Percentiles rank a stretch among this genome's conserved stretches.
These are phyloP conservation scores for Cryptus viduatorius DNA, from an alignment of 2,888 invertebrate genomes.

Conservation along the genomic window DNA sequence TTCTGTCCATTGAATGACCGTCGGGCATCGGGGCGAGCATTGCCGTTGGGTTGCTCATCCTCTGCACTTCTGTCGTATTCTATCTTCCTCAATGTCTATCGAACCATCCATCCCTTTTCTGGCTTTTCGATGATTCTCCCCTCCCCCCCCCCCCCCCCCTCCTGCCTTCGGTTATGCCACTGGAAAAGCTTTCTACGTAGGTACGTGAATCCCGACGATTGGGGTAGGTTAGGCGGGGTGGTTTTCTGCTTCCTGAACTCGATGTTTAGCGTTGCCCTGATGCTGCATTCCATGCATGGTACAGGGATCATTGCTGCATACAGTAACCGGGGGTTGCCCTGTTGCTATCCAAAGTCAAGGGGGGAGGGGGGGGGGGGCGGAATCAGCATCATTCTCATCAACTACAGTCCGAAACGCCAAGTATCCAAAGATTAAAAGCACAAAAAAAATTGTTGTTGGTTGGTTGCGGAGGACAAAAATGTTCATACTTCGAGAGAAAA, in stretches of 20 bases:
- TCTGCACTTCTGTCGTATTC: constrained; percentile 57
- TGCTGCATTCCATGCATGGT: constrained; percentile 36
- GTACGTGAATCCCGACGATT: constrained; percentile 79
- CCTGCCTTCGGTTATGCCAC: constrained; percentile 36
- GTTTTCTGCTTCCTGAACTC: constrained; percentile 73
- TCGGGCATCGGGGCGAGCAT: constrained; percentile 72
- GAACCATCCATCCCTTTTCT: constrained; percentile 44
- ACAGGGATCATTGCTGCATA: constrained; percentile 38
- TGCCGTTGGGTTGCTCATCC: constrained; percentile 73
- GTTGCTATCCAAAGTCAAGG: constrained; percentile 48
- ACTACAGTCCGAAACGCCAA: neutral
- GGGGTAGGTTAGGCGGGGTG: constrained; percentile 81
- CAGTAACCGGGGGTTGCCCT: constrained; percentile 43
- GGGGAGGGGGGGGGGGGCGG: neutral
- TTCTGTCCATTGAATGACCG: constrained; percentile 83
- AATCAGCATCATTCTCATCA: constrained; percentile 17
- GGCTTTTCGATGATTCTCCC: constrained; percentile 61
- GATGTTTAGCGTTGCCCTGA: constrained; percentile 60
- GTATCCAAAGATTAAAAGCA: constrained; percentile 10
- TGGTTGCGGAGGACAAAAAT: neutral
- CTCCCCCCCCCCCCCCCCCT: constrained; percentile 65
- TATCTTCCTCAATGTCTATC: constrained; percentile 61
- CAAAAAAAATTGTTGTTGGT: neutral
- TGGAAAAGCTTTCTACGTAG: constrained; percentile 60
- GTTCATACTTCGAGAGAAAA: neutral